phyloP scores from a whole-genome alignment of 1,140 invertebrate genomes.

The Oscheius sp. region DNA sequence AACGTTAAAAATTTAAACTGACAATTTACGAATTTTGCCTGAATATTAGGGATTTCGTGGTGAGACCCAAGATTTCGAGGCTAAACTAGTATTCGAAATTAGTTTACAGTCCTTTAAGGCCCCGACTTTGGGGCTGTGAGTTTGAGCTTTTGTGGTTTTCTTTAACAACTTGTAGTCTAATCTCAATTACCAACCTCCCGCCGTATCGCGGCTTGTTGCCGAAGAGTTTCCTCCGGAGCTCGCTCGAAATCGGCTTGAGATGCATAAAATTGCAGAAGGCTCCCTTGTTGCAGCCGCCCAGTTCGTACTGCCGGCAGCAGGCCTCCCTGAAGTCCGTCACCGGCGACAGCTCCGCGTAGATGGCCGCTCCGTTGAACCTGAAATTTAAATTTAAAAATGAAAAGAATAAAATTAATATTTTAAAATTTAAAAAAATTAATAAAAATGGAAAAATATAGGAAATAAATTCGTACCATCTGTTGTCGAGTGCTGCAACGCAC shows the following conservation, averaged over 20 bases:
- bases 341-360: constrained; percentile 92
- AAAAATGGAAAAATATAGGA: too few relatives aligned
- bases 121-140: background rate
- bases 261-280: constrained; percentile 99
- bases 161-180: background rate
- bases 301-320: constrained; percentile 97
- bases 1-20: too few relatives aligned
- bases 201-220: constrained; percentile 1
- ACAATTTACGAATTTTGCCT: background rate
- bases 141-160: background rate
- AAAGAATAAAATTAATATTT: too few relatives aligned
- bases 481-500: constrained; percentile 89
- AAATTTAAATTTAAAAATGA: background rate
- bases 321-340: constrained; percentile 97
- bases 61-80: background rate
- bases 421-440: too few relatives aligned
- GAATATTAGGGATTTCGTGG: background rate
- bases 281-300: constrained; percentile 72
- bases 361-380: constrained; percentile 70
- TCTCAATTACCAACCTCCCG: background rate
- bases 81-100: background rate
- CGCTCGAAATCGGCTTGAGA: constrained; percentile 79
- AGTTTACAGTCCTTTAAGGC: background rate
- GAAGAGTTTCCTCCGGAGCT: background rate
- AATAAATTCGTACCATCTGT: constrained; percentile 86